Conservation (phyloP, 2,113 vertebrate genomes). For the Vulpes lagopus region DNA sequence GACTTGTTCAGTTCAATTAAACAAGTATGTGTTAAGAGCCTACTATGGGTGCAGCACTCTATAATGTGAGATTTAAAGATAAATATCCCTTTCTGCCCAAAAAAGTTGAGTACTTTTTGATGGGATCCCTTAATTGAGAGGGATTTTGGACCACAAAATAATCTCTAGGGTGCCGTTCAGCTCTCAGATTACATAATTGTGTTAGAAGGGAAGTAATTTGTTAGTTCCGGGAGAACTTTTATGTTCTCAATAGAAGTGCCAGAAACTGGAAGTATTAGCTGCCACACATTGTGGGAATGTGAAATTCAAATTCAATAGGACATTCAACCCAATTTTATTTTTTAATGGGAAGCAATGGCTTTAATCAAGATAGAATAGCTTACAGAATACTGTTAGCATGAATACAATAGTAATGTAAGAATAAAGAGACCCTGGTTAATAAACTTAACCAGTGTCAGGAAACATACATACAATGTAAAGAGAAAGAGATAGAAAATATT, state of each 20-base stretch:
- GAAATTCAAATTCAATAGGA: slow-evolving; percentile 55
- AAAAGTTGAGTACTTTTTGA: slow-evolving; percentile 31
- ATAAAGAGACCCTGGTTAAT: slow-evolving; percentile 35
- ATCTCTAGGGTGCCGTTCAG: slow-evolving; percentile 64
- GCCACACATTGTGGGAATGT: slow-evolving; percentile 47
- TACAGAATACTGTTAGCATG: slow-evolving; percentile 9
- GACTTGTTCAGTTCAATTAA: slow-evolving; percentile 38
- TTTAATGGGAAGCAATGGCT: slow-evolving; percentile 53
- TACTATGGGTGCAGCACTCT: neutral
- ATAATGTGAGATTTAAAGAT: slow-evolving; percentile 13
- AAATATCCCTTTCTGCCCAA: neutral
- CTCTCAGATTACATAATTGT: slow-evolving; percentile 74
- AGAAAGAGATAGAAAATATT: slow-evolving; percentile 44
- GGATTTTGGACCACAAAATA: slow-evolving; percentile 62
- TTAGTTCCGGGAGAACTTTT: slow-evolving; percentile 76
- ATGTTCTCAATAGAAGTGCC: slow-evolving; percentile 63
- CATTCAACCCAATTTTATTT: slow-evolving; percentile 63
- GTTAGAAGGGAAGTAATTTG: slow-evolving; percentile 75
- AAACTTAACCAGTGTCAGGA: slow-evolving; percentile 22
- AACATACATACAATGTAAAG: slow-evolving; percentile 32
- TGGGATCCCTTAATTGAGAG: slow-evolving; percentile 53
- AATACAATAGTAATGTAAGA: neutral
- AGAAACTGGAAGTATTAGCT: slow-evolving; percentile 62
- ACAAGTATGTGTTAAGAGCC: neutral
- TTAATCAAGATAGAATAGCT: slow-evolving; percentile 64